Evolutionary conservation across 2,797 vertebrate species (phyloP).

Genomic region (Smutsia temminckii): DNA sequence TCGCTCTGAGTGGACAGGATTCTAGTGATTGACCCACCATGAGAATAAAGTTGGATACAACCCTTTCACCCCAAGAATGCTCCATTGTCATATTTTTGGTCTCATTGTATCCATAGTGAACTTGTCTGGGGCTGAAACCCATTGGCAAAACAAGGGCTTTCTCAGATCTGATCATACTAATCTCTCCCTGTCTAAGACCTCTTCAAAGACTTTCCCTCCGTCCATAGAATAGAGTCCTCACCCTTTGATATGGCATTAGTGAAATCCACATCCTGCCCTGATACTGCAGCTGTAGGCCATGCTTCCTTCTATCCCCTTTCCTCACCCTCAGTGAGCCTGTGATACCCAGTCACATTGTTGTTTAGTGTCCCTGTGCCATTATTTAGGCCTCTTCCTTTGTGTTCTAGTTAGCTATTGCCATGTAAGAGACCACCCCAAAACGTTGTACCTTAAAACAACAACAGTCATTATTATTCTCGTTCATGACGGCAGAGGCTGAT

Average conservation of each 20-base stretch:
- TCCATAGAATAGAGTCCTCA: not conserved
- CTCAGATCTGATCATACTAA: not conserved
- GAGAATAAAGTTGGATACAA: no score
- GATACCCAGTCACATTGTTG: not conserved
- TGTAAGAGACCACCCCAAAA: not conserved
- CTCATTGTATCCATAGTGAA: no score
- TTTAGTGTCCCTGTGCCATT: not conserved
- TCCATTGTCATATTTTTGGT: no score
- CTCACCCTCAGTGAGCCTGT: not conserved
- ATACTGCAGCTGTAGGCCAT: not conserved
- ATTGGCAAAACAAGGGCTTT: not conserved
- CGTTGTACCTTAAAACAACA: not conserved
- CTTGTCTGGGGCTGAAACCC: no score
- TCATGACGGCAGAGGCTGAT: not conserved
- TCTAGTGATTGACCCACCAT: no score
- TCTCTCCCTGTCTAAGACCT: no score
- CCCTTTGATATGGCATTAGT: not conserved
- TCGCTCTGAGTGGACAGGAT: no score
- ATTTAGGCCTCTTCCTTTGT: not conserved
- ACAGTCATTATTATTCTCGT: not conserved
- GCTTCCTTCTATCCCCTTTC: not conserved
- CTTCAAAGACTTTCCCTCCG: not conserved
- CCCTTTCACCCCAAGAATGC: no score
- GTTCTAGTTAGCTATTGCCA: not conserved
- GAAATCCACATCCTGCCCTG: not conserved